These are phyloP conservation scores for Parnassius glacialis DNA, from an alignment of 2,888 invertebrate genomes.

Conservation along the genomic window DNA sequence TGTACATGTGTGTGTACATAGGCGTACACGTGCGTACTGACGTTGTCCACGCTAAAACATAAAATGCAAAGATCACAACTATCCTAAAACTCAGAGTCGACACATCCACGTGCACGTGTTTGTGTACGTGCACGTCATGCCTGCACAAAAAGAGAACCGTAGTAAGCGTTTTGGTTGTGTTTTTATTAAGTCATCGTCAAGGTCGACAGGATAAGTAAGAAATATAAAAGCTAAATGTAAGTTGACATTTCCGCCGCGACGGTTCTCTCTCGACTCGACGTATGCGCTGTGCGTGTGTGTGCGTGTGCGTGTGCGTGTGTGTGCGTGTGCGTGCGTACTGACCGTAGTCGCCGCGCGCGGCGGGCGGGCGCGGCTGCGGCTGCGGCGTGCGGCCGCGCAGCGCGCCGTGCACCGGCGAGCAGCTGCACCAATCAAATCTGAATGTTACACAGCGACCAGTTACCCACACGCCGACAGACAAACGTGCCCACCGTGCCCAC, in stretches of 20 bases:
- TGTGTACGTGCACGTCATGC: not conserved
- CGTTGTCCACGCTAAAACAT: not conserved
- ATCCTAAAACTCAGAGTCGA: not conserved
- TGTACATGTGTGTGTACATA: not conserved
- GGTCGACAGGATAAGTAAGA: too few species aligned
- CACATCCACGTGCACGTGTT: not conserved
- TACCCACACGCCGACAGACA: conserved; percentile 40
- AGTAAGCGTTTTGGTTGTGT: too few species aligned
- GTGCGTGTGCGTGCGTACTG: conserved; percentile 71
- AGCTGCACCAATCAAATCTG: conserved; percentile 80
- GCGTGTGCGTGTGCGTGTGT: conserved; percentile 25
- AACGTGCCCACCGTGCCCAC: too few species aligned
- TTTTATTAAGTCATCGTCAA: too few species aligned
- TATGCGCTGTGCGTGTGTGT: not conserved
- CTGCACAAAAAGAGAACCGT: too few species aligned
- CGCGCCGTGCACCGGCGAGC: conserved; percentile 88
- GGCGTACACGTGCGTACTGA: not conserved
- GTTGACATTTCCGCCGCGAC: too few species aligned
- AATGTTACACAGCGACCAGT: conserved; percentile 58
- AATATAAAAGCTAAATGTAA: too few species aligned
- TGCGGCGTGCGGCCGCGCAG: conserved; percentile 83
- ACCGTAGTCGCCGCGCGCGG: conserved; percentile 95
- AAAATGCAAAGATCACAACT: not conserved
- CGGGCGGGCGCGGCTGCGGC: conserved; percentile 73
- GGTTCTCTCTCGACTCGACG: too few species aligned